Percentiles rank a stretch among this genome's conserved stretches.
Evolutionary conservation across 2,113 vertebrate species (phyloP).

Genomic region (Ivindomyrus marchei): DNA sequence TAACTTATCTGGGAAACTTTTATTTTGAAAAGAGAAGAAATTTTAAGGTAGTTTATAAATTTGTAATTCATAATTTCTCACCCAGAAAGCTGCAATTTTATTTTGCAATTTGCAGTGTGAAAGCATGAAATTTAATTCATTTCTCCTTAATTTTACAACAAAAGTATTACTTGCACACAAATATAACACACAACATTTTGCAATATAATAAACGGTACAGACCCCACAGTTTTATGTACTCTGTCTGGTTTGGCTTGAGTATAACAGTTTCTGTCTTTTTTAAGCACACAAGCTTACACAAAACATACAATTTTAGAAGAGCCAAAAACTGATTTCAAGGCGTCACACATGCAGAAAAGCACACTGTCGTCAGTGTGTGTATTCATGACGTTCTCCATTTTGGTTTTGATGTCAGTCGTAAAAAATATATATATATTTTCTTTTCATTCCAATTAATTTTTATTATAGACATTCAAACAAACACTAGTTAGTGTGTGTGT

Average conservation of each 20-base stretch:
- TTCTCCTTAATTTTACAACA: background rate
- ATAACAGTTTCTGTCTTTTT: background rate
- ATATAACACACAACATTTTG: background rate
- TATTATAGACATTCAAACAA: background rate
- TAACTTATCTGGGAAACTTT: background rate
- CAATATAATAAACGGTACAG: background rate
- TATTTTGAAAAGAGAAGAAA: background rate
- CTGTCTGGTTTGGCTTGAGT: background rate
- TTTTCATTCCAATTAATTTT: background rate
- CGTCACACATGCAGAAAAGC: background rate
- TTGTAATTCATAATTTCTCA: background rate
- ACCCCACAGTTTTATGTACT: background rate
- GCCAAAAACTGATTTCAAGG: background rate
- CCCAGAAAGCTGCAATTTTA: background rate
- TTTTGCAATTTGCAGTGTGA: background rate
- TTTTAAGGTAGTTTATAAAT: background rate
- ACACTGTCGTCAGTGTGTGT: background rate
- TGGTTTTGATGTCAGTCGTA: background rate
- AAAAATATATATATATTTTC: too few relatives aligned
- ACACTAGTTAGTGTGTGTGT: background rate
- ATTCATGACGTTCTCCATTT: background rate
- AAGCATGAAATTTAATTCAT: background rate
- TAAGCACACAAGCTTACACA: background rate
- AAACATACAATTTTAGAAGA: background rate
- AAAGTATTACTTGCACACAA: background rate